These are phyloP conservation scores for Hyposoter dolosus DNA, from an alignment of 2,888 invertebrate species.

Conservation along the genomic window DNA sequence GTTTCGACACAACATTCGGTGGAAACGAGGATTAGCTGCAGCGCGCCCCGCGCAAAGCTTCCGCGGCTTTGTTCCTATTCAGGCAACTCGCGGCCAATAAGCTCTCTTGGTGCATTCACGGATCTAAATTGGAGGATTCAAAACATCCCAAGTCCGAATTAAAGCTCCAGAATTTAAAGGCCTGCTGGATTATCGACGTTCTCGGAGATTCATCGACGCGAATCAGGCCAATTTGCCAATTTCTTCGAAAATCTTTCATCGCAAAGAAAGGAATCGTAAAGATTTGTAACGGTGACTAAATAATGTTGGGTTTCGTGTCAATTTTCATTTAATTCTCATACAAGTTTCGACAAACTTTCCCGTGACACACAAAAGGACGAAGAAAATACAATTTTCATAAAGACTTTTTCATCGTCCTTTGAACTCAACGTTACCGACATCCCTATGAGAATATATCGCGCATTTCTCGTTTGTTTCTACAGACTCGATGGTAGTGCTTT, in stretches of 20 bases:
- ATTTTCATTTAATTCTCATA: neutral
- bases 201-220: neutral
- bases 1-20: conserved; percentile 2
- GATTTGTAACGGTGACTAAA: too few relatives aligned
- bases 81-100: conserved; percentile 1
- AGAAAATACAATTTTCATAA: neutral
- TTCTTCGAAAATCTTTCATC: neutral
- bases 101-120: conserved; percentile 12
- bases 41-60: neutral
- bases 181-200: neutral
- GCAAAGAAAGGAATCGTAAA: neutral
- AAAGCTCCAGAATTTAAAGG: neutral
- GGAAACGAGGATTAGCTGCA: conserved; percentile 25
- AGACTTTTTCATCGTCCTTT: neutral
- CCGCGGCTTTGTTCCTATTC: neutral
- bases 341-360: neutral
- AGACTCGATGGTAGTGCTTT: conserved; percentile 47
- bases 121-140: conserved; percentile 29
- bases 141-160: conserved; percentile 7
- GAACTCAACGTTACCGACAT: neutral
- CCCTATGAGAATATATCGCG: conserved; percentile 40
- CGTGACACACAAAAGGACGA: neutral
- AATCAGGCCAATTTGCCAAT: neutral
- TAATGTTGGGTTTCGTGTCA: too few relatives aligned
- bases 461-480: conserved; percentile 48